phyloP scores from a whole-genome alignment of 2,888 invertebrate genomes.

The Operophtera brumata region DNA sequence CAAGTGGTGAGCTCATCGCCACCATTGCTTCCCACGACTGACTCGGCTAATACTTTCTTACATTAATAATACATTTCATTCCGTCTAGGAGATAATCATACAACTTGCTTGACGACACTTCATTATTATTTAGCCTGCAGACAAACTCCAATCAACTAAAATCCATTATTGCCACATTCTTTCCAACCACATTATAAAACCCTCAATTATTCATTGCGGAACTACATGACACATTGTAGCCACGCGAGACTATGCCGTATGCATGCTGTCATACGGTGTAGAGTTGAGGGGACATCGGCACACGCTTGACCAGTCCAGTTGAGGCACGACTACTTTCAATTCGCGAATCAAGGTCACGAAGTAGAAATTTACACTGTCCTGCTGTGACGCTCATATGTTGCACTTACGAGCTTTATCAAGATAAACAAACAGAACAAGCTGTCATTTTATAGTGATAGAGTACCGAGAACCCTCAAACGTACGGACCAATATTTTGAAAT shows the following conservation, averaged over 20 bases:
- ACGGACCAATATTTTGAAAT: too few relatives aligned
- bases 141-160: background rate
- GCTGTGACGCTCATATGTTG: background rate
- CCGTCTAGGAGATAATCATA: background rate
- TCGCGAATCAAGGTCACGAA: slow-evolving; percentile 60
- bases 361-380: slow-evolving; percentile 53
- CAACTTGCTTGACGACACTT: background rate
- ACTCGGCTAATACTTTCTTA: too few relatives aligned
- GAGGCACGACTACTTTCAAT: slow-evolving; percentile 57
- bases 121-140: background rate
- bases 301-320: slow-evolving; percentile 47
- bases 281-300: slow-evolving; percentile 13
- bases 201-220: slow-evolving; percentile 26
- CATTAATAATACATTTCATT: too few relatives aligned
- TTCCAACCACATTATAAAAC: slow-evolving; percentile 24
- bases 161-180: slow-evolving; percentile 21
- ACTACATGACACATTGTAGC: slow-evolving; percentile 17
- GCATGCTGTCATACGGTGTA: background rate
- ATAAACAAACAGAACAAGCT: background rate
- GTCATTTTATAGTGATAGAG: too few relatives aligned
- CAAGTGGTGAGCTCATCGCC: too few relatives aligned
- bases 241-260: background rate
- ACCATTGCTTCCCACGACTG: too few relatives aligned
- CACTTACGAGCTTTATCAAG: background rate
- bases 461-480: too few relatives aligned